Base-by-base conservation (phyloP, 2,113 vertebrate genomes). In the Neofelis nebulosa region DNA sequence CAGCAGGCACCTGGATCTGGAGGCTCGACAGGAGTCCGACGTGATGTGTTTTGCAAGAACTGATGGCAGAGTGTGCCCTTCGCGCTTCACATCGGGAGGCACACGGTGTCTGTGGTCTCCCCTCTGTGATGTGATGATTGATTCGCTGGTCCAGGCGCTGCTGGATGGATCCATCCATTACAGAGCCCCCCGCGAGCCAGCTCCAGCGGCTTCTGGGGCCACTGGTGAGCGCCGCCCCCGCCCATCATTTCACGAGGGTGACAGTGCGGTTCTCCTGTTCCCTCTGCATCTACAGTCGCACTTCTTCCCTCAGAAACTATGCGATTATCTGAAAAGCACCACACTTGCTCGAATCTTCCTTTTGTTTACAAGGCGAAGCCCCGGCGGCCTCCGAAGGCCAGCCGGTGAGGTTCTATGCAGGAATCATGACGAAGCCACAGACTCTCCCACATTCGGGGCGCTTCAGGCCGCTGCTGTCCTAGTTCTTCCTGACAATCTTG, bases 221-320 rank as follows among this genome's bases (percentile, higher is more conserved):
- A 0, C 0, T 1, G 1, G 66, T 0, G 14, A 21, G 61, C 4
- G 4, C 50, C 1, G 10, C 19, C 41, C 3, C 6, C 0, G n/a
- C 27, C 71, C 10, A 1, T 1, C 4, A 6, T 1, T 29, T 36
- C 61, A 5, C 1, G 0, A 13, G 21, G n/a, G 68, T 1, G 38
- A 5, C 14, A 0, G 7, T 0, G 2, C 3, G 16, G 10, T 1
- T 2, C 66, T 1, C 12, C 14, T 23, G 1, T 7, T 5, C 61
- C 52, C 82, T 63, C 63, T 15, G 50, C 5, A 1, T 3, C 18
- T 7, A 15, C 8, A 23, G 21, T n/a, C 0, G 2, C 13, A 0
- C 8, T 16, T 86, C 80, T 36, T 10, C 45, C 5, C 2, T 12
- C 19, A 21, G 29, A 74, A 50, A 5, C 38, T 1, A 18, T 4